Evolutionary conservation across 2,113 vertebrate genomes (phyloP), one percentile per base, ranked within the genome.

Genomic region (Menura novaehollandiae): DNA sequence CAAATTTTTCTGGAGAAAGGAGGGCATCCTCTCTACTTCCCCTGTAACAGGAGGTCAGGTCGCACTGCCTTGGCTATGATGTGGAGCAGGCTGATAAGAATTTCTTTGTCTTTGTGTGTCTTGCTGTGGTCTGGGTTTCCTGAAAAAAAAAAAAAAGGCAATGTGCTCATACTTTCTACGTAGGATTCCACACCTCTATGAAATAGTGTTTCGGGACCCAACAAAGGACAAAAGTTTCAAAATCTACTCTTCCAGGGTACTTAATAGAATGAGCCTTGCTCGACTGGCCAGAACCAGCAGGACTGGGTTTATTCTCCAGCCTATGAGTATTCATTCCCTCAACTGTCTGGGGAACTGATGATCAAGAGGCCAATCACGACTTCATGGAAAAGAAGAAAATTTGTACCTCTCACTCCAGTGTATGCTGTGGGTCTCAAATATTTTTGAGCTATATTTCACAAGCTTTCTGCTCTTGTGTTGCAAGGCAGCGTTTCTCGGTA

Each of bases 21-120:
- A 5, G 2, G 1, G 0, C 41, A 9, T 21, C 9, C 13, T 77
- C 7, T 52, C 30, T 52, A 9, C 7, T 47, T 68, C 11, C 8
- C 35, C 44, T 52, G 6, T 24, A 82, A 35, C 23, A 58, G 26
- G 8, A 56, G 11, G 4, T 90, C 35, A 82, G 71, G 39, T 21
- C 66, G 8, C 1, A 1, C 32, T 82, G 22, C 52, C 32, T 63
- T 52, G 67, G 11, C 28, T 71, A 15, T 35, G 6, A 22, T 35
- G 11, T 56, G 39, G 24, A 80, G 27, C 44, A 86, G 30, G 4
- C 12, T 73, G 63, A 7, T 37, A 52, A 64, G 4, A 64, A 69
- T 93, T 60, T 55, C 28, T 66, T 85, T 68, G 46, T 79, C 32
- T 12, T 59, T 6, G 0, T 13, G 10, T 55, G 7, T 63, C 47